Percentiles rank a stretch among this genome's conserved stretches.
Conservation (phyloP, 2,888 invertebrate species). For the Halocaridina rubra region DNA sequence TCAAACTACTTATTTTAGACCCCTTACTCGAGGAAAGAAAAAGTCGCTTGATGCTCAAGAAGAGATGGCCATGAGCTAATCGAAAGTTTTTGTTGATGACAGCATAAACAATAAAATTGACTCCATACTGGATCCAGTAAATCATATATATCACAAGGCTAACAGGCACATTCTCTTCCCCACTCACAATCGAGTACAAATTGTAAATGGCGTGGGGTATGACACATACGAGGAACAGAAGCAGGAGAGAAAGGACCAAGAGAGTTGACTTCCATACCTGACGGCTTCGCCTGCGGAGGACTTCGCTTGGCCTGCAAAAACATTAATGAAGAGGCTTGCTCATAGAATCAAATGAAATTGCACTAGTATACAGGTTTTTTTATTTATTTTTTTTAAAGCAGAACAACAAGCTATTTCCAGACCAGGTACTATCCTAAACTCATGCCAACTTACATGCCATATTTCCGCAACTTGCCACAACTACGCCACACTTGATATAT, state of each 20-base stretch:
- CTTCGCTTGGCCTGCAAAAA: background rate
- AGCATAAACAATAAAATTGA: conserved; percentile 49
- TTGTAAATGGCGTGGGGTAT: conserved; percentile 46
- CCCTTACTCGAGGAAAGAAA: no score
- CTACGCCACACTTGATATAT: background rate
- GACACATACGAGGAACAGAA: conserved; percentile 44
- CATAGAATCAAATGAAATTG: no score
- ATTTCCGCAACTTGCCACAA: background rate
- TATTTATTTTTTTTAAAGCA: no score
- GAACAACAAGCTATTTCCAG: no score
- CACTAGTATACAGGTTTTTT: background rate
- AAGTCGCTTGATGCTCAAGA: background rate
- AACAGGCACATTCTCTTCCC: background rate
- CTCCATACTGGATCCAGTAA: conserved; percentile 55
- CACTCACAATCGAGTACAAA: background rate
- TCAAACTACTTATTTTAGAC: no score
- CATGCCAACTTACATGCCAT: background rate
- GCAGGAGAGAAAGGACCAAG: conserved; percentile 27
- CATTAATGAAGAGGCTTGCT: no score
- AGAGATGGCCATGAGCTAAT: conserved; percentile 25
- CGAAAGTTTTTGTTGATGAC: conserved; percentile 33
- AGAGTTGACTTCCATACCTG: conserved; percentile 34
- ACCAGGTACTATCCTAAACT: no score
- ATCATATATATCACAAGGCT: conserved; percentile 43
- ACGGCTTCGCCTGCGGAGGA: conserved; percentile 3